Evolutionary conservation across 2,888 invertebrate species (phyloP).

Genomic region (Morpho achilles): DNA sequence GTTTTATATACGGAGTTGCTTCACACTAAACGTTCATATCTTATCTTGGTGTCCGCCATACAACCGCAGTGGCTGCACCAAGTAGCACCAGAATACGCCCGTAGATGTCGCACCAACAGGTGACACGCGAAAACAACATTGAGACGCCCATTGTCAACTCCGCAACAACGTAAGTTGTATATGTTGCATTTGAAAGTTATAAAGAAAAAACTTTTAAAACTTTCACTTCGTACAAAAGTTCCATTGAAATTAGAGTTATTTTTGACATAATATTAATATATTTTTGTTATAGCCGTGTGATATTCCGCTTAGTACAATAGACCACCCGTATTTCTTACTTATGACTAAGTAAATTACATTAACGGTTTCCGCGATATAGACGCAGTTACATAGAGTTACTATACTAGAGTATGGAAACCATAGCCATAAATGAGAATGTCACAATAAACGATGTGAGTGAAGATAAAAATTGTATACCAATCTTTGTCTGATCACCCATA

Average conservation of each 20-base stretch:
- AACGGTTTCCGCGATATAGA: too few species aligned
- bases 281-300: neutral
- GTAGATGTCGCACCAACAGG: conserved; percentile 53
- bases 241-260: neutral
- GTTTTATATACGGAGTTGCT: conserved; percentile 92
- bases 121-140: conserved; percentile 38
- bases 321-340: too few species aligned
- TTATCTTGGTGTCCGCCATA: conserved; percentile 87
- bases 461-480: too few species aligned
- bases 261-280: neutral
- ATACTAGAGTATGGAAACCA: too few species aligned
- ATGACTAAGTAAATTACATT: too few species aligned
- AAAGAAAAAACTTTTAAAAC: too few species aligned
- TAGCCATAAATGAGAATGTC: too few species aligned
- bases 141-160: neutral
- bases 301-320: too few species aligned
- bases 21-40: conserved; percentile 89
- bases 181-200: neutral
- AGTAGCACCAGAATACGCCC: conserved; percentile 57
- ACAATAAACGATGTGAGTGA: too few species aligned
- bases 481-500: too few species aligned
- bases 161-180: neutral
- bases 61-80: conserved; percentile 88
- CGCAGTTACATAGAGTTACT: too few species aligned
- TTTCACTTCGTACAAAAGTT: neutral